A percentile compares a stretch with the other conserved stretches of the same genome.
These are phyloP conservation scores for Sebastes kiyomatsui DNA, from an alignment of 2,797 vertebrate genomes.

Conservation along the genomic window DNA sequence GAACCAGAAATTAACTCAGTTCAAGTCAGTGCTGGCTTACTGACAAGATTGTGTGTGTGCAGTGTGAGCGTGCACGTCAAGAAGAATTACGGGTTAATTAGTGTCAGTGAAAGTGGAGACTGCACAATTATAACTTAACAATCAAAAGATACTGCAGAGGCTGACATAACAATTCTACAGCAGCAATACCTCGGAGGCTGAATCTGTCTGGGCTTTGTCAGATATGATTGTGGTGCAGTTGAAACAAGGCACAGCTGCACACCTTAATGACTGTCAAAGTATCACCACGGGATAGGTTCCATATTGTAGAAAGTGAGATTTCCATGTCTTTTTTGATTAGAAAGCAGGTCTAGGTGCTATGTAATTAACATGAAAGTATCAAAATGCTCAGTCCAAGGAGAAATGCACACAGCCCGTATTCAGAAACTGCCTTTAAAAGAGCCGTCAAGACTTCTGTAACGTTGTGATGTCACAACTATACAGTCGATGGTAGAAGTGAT, in stretches of 20 bases:
- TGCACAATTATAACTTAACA: neutral
- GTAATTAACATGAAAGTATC: neutral
- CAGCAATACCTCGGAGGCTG: neutral
- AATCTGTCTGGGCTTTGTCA: neutral
- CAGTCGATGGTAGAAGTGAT: neutral
- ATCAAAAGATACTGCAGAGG: neutral
- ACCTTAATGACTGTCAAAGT: neutral
- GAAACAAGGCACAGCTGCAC: neutral
- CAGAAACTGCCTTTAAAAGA: neutral
- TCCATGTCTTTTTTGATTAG: neutral
- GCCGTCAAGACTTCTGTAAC: neutral
- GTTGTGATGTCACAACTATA: neutral
- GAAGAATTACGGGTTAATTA: conserved; percentile 9
- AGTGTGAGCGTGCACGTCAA: neutral
- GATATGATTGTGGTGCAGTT: neutral
- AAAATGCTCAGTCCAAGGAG: neutral
- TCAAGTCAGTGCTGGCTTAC: conserved; percentile 21
- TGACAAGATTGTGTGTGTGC: conserved; percentile 6
- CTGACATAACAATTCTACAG: neutral
- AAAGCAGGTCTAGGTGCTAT: neutral
- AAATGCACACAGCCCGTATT: neutral
- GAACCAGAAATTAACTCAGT: conserved; percentile 47
- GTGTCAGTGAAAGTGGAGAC: conserved; percentile 24
- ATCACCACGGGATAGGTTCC: neutral
- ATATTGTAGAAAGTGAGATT: neutral